These are phyloP conservation scores for Heterocephalus glaber DNA, from an alignment of 2,113 vertebrate species.

Conservation along the genomic window DNA sequence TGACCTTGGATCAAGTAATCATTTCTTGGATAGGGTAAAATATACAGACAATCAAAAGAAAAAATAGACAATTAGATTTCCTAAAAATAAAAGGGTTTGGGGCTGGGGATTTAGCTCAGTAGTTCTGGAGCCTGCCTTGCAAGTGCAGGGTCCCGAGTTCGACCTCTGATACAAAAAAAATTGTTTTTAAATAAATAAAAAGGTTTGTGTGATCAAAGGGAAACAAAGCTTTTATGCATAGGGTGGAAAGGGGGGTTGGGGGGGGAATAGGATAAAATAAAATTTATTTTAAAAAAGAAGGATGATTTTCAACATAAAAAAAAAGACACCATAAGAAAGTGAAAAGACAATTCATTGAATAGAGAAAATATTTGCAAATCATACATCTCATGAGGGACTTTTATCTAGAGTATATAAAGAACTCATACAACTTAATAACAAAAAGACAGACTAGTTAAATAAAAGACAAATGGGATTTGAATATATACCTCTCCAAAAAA, in stretches of 20 bases:
- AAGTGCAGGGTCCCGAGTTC: too few relatives aligned
- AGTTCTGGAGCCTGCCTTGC: too few relatives aligned
- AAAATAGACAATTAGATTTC: background rate
- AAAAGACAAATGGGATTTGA: background rate
- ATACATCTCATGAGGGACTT: background rate
- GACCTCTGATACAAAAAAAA: too few relatives aligned
- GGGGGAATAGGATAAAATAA: too few relatives aligned
- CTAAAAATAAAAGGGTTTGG: slow-evolving; percentile 1
- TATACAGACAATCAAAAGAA: background rate
- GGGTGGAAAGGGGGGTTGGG: too few relatives aligned
- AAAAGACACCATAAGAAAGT: background rate
- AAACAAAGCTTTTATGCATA: too few relatives aligned
- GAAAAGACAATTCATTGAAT: background rate
- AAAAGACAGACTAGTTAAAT: background rate
- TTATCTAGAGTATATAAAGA: background rate
- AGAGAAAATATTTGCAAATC: background rate
- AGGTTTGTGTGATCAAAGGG: background rate
- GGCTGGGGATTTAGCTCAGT: too few relatives aligned
- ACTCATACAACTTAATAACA: background rate
- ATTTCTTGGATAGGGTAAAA: background rate
- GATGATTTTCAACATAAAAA: too few relatives aligned
- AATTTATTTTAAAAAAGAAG: too few relatives aligned
- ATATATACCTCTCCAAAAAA: background rate
- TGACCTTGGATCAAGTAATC: background rate
- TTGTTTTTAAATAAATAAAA: too few relatives aligned